Percentiles rank a stretch among this genome's conserved stretches.
These are phyloP conservation scores for Megaleporinus macrocephalus DNA, from an alignment of 2,113 vertebrate species.

Conservation along the genomic window DNA sequence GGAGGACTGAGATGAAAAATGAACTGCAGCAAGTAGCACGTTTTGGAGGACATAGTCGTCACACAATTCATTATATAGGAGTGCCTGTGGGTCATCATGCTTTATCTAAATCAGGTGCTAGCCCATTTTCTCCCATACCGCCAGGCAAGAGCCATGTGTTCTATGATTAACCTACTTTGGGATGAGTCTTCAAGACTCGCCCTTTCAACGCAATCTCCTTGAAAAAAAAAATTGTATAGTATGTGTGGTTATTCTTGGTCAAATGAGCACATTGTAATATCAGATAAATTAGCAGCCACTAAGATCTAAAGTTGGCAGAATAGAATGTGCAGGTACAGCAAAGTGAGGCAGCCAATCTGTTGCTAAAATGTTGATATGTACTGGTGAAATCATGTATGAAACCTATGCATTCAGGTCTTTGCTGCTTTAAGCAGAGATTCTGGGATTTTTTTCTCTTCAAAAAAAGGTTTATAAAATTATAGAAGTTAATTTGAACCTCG, in stretches of 20 bases:
- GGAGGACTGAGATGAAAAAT: constrained; percentile 74
- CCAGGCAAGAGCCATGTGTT: constrained; percentile 55
- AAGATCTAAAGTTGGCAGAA: neutral
- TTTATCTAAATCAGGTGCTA: constrained; percentile 74
- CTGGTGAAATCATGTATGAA: neutral
- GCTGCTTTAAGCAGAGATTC: neutral
- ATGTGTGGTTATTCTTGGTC: constrained; percentile 44
- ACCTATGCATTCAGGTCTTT: neutral
- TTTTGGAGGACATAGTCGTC: constrained; percentile 64
- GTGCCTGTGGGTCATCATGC: constrained; percentile 71
- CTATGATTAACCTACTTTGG: constrained; percentile 68
- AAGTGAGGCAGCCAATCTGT: neutral
- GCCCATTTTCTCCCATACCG: constrained; percentile 64
- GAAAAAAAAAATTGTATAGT: constrained; percentile 22
- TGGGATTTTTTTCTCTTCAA: neutral
- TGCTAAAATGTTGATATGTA: neutral
- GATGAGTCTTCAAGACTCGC: constrained; percentile 52
- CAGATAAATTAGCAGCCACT: neutral
- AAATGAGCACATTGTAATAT: constrained; percentile 31
- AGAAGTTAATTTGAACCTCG: constrained; percentile 12
- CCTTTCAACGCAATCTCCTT: constrained; percentile 46
- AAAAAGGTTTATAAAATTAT: constrained; percentile 10
- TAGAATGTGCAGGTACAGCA: neutral
- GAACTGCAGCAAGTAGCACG: constrained; percentile 61
- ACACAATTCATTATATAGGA: constrained; percentile 71